phyloP scores from a whole-genome alignment of 2,113 vertebrate genomes.

The Vidua macroura region DNA sequence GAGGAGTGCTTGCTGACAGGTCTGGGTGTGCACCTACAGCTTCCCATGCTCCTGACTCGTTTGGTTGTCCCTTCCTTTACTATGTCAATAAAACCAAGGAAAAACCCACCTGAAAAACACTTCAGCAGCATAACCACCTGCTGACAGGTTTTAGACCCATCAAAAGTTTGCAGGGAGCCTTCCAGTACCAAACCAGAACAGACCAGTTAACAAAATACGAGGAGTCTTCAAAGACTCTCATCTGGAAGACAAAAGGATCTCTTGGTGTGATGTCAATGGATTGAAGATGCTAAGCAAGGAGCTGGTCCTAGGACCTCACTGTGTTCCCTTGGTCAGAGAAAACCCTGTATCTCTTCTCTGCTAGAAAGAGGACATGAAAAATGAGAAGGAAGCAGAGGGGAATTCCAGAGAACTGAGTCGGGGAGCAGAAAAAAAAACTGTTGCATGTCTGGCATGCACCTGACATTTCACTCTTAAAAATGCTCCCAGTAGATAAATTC shows the following conservation, averaged over 20 bases:
- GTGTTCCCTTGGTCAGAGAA: neutral
- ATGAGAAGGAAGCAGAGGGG: conserved; percentile 4
- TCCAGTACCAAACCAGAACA: neutral
- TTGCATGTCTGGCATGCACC: conserved; percentile 36
- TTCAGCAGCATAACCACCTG: neutral
- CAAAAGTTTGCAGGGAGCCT: neutral
- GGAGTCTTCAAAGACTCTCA: neutral
- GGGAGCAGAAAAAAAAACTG: neutral
- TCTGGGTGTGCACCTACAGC: neutral
- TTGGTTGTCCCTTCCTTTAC: neutral
- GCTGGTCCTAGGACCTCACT: neutral
- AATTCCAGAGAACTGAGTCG: neutral
- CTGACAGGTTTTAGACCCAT: neutral
- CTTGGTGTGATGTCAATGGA: neutral
- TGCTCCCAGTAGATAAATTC: conserved; percentile 44
- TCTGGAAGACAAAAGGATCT: neutral
- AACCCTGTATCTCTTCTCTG: neutral
- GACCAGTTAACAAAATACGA: neutral
- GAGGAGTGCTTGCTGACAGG: neutral
- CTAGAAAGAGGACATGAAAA: neutral
- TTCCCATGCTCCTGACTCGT: neutral
- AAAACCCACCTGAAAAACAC: neutral
- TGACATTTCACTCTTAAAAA: conserved; percentile 62
- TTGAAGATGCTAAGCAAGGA: neutral
- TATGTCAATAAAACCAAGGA: neutral